Evolutionary conservation across 2,113 vertebrate genomes (phyloP), one percentile per base, ranked within the genome.

Genomic region (Malurus melanocephalus): DNA sequence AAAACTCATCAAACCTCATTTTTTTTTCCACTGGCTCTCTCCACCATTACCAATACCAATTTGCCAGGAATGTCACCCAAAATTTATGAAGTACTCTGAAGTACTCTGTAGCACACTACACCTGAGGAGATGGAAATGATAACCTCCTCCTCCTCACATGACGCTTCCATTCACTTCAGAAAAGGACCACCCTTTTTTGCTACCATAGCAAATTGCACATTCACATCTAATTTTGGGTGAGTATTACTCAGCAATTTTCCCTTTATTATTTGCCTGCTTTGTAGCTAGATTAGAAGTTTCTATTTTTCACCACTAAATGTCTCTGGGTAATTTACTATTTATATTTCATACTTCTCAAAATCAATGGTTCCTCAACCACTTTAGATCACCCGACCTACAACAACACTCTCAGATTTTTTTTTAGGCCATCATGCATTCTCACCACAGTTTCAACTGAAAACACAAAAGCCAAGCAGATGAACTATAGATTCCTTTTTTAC

Each of bases 241-340:
- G 21, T 74, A 77, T 93, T 90, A 88, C 46, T 90, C 90, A 87
- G 88, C 86, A 77, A 62, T 55, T 92, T 82, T 38, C 35, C 59
- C 45, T 85, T 82, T 64, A 88, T 81, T 92, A 89, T 55, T 61
- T 81, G 28, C n/a, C 59, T 66, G 72, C 53, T 86, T 84, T 71
- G 40, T 32, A 69, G 78, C 35, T 62, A 93, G 55, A 92, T 90
- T 22, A 88, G 60, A 92, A 93, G 69, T 85, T 82, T 87, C 90
- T 92, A 87, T 77, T 93, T 96, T 95, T 93, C 87, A 66, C 52
- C 43, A 69, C 27, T 76, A 65, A 90, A 68, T 33, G n/a, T 87
- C 71, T 33, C 80, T 48, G 66, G 15, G 35, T 49, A 73, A 73
- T 88, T 66, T 91, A 71, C 85, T 92, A 89, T 89, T 93, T 94